A percentile compares a stretch with the other conserved stretches of the same genome.
Evolutionary conservation across 2,797 vertebrate species (phyloP).

Genomic region (Knipowitschia caucasica): DNA sequence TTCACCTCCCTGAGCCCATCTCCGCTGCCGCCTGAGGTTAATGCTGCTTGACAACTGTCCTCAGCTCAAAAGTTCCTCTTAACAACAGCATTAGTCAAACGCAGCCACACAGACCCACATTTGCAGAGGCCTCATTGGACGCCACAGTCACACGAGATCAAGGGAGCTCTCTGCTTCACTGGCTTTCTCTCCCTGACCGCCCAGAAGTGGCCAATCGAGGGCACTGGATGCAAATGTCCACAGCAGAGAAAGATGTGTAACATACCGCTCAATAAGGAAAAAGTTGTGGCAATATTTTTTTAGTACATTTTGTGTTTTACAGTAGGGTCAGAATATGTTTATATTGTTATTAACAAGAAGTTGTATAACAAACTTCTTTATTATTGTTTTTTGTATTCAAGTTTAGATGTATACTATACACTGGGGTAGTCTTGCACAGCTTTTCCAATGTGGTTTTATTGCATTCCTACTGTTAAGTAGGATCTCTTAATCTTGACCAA

Average conservation of each 20-base stretch:
- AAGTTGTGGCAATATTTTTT: constrained; percentile 1
- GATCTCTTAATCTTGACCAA: no score
- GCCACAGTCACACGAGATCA: constrained; percentile 61
- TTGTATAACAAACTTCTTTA: no score
- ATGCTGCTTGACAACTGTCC: constrained; percentile 67
- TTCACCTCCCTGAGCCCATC: constrained; percentile 49
- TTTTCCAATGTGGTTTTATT: no score
- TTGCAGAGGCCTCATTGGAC: constrained; percentile 69
- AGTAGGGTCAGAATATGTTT: no score
- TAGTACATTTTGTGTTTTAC: no score
- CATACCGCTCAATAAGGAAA: constrained; percentile 28
- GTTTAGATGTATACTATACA: no score
- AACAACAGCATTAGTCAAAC: constrained; percentile 74
- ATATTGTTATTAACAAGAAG: no score
- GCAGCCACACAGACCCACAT: constrained; percentile 68
- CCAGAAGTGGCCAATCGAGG: constrained; percentile 51
- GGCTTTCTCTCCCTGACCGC: constrained; percentile 70
- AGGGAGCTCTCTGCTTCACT: constrained; percentile 59
- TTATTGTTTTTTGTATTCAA: no score
- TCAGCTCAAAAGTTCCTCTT: constrained; percentile 66
- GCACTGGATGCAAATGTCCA: constrained; percentile 61
- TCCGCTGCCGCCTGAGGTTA: constrained; percentile 50
- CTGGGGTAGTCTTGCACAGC: no score
- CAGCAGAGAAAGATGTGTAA: no score
- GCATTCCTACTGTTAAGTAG: no score